Conservation (phyloP, 1,140 invertebrate genomes). For the Metaphire vulgaris region DNA sequence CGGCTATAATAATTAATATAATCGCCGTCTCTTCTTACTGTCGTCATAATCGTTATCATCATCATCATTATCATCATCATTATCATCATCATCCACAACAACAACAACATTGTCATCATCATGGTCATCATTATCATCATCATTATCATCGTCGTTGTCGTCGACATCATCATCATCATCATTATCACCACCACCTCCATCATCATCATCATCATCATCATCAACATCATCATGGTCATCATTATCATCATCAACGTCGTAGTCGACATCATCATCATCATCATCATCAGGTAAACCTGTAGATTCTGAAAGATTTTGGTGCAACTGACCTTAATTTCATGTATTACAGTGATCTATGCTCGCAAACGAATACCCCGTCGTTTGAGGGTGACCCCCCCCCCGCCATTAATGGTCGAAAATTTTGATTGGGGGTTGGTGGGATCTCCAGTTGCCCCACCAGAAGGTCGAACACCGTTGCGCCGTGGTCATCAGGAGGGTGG, state of each 20-base stretch:
- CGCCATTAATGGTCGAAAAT: no score
- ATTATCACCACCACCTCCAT: background rate
- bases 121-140: background rate
- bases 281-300: no score
- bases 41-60: background rate
- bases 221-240: background rate
- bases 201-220: constrained; percentile 1
- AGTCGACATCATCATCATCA: background rate
- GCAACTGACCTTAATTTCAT: no score
- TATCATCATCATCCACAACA: background rate
- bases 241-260: background rate
- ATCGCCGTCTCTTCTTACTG: background rate
- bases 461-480: no score
- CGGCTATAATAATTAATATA: background rate
- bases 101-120: background rate
- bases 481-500: no score
- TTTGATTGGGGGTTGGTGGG: no score
- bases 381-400: no score
- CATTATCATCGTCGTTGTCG: background rate
- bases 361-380: no score
- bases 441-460: no score
- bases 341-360: no score
- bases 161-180: background rate
- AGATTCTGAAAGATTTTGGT: no score
- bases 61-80: background rate